Evolutionary conservation across 2,888 invertebrate genomes (phyloP).

Genomic region (Standfussiana lucernea): DNA sequence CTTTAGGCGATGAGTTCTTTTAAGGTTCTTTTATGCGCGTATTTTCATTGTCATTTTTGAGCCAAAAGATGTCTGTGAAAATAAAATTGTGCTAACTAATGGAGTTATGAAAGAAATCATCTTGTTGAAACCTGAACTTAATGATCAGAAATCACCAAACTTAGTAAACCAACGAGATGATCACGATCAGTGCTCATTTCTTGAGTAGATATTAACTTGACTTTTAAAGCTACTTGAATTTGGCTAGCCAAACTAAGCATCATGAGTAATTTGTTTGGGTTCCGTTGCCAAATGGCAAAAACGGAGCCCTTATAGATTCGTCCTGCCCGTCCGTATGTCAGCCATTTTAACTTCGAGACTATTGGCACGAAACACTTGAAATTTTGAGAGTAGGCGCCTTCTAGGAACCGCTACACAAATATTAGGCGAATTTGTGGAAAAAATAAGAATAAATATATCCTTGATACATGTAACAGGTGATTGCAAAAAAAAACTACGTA

Average conservation of each 20-base stretch:
- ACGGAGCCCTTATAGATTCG: no score
- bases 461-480: no score
- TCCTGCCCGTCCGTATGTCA: no score
- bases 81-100: background rate
- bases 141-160: background rate
- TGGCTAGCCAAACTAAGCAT: background rate
- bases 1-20: background rate
- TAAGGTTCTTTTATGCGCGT: background rate
- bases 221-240: background rate
- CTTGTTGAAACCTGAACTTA: background rate
- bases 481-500: no score
- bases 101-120: background rate
- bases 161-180: background rate
- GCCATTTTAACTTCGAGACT: no score
- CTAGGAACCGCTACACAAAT: no score
- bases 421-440: no score
- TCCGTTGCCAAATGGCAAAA: no score
- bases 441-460: no score
- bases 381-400: no score
- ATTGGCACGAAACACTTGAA: no score
- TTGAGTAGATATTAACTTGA: background rate
- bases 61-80: background rate
- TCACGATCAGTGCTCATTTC: background rate
- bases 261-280: no score
- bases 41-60: background rate